Percentiles rank a stretch among this genome's conserved stretches.
These are phyloP conservation scores for Heliocidaris tuberculata DNA, from an alignment of 35 echinoderm and acorn worm genomes.

Conservation along the genomic window DNA sequence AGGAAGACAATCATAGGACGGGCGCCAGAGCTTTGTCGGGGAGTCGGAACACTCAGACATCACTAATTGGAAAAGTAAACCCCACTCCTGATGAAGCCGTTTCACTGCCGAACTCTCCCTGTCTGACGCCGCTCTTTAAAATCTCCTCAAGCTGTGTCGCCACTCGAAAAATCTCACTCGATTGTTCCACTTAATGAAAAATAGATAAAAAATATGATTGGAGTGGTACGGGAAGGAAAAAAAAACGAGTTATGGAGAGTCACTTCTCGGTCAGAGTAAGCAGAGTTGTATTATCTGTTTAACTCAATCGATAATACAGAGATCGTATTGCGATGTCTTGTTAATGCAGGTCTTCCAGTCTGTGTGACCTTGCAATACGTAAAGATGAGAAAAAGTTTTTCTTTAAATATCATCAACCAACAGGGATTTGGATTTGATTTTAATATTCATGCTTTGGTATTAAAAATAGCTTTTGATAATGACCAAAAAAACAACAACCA, in stretches of 20 bases:
- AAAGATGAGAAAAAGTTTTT: neutral
- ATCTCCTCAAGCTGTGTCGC: slow-evolving; percentile 22
- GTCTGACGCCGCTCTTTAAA: slow-evolving; percentile 25
- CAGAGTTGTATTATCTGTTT: neutral
- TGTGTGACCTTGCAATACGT: slow-evolving; percentile 13
- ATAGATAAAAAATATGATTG: neutral
- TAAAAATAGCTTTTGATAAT: too few species aligned
- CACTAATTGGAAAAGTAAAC: slow-evolving; percentile 42
- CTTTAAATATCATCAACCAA: too few species aligned
- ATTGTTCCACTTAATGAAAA: neutral
- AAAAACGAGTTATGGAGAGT: neutral
- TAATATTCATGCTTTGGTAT: too few species aligned
- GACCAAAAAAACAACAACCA: too few species aligned
- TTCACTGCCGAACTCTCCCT: slow-evolving; percentile 24
- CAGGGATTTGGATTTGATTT: too few species aligned
- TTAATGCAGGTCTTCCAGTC: slow-evolving; percentile 21
- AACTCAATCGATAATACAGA: neutral
- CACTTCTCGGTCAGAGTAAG: neutral
- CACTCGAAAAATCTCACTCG: neutral
- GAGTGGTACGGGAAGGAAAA: neutral
- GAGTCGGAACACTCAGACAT: slow-evolving; percentile 50
- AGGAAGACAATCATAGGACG: slow-evolving; percentile 16
- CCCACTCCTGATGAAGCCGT: neutral
- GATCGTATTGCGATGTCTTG: neutral
- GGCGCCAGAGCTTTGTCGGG: slow-evolving; percentile 12